phyloP scores from a whole-genome alignment of 2,113 vertebrate species.

The Labeo rohita region DNA sequence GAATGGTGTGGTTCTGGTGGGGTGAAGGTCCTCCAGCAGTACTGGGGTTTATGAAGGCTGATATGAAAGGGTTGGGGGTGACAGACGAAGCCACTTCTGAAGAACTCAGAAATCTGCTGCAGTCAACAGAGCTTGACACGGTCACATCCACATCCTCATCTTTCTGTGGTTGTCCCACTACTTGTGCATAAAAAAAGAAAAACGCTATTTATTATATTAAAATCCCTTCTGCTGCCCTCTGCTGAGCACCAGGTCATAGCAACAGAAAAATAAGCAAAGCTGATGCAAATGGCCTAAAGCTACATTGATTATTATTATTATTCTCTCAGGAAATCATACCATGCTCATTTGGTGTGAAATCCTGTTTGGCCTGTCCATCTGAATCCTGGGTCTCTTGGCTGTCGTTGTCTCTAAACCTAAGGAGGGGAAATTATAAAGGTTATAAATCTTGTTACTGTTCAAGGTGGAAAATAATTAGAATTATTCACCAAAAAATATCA shows the following conservation, averaged over 20 bases:
- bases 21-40: conserved; percentile 1
- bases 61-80: conserved; percentile 48
- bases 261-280: not conserved
- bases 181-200: not conserved
- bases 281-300: no score
- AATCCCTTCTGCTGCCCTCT: not conserved
- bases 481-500: not conserved
- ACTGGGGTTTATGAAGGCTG: conserved; percentile 44
- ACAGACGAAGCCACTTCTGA: not conserved
- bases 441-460: not conserved
- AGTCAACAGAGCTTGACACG: conserved; percentile 56
- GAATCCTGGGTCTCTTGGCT: not conserved
- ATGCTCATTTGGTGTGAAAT: conserved; percentile 25
- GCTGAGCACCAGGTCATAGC: not conserved
- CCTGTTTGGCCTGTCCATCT: not conserved
- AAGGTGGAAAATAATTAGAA: not conserved
- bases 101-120: not conserved
- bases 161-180: not conserved
- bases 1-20: conserved; percentile 13
- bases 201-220: no score
- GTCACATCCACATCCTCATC: conserved; percentile 44
- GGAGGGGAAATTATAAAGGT: not conserved
- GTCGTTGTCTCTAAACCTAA: conserved; percentile 53
- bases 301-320: not conserved
- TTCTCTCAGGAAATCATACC: conserved; percentile 15